A percentile compares a stretch with the other conserved stretches of the same genome.
Evolutionary conservation across 35 echinoderm and acorn worm species (phyloP).

Genomic region (Ptychodera flava): DNA sequence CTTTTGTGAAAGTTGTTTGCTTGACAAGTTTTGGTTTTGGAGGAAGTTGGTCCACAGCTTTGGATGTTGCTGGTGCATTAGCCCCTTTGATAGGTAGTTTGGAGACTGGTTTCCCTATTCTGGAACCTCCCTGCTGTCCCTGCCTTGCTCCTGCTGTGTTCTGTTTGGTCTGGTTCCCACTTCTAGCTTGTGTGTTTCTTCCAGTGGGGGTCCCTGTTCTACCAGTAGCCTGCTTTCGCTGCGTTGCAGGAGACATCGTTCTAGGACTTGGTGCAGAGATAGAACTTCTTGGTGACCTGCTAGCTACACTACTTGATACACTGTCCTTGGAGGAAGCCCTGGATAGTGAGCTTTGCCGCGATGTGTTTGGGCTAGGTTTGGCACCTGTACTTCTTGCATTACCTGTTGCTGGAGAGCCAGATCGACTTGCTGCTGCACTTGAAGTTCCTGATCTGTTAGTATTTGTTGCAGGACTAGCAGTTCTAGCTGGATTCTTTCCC

Average conservation of each 20-base stretch:
- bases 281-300: neutral
- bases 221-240: neutral
- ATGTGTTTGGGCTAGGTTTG: neutral
- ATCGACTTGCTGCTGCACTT: slow-evolving; percentile 22
- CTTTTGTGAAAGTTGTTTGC: slow-evolving; percentile 98
- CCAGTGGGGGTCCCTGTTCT: neutral
- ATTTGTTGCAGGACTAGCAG: slow-evolving; percentile 18
- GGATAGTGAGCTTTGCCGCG: neutral
- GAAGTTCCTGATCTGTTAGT: neutral
- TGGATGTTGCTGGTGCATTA: slow-evolving; percentile 4
- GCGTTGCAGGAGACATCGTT: slow-evolving; percentile 1
- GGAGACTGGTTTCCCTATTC: slow-evolving; percentile 2
- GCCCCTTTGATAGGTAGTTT: neutral
- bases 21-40: slow-evolving; percentile 61
- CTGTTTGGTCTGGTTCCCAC: slow-evolving; percentile 25
- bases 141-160: neutral
- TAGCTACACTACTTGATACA: neutral
- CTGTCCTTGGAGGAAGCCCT: slow-evolving; percentile 21
- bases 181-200: slow-evolving; percentile 13
- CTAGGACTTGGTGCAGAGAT: slow-evolving; percentile 31
- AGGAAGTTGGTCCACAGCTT: neutral
- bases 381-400: slow-evolving; percentile 18
- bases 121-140: slow-evolving; percentile 8
- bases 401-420: slow-evolving; percentile 7
- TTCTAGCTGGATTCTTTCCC: slow-evolving; percentile 8